These are phyloP conservation scores for Parauchenoglanis punctatus DNA, from an alignment of 2,797 vertebrate species.

Conservation along the genomic window DNA sequence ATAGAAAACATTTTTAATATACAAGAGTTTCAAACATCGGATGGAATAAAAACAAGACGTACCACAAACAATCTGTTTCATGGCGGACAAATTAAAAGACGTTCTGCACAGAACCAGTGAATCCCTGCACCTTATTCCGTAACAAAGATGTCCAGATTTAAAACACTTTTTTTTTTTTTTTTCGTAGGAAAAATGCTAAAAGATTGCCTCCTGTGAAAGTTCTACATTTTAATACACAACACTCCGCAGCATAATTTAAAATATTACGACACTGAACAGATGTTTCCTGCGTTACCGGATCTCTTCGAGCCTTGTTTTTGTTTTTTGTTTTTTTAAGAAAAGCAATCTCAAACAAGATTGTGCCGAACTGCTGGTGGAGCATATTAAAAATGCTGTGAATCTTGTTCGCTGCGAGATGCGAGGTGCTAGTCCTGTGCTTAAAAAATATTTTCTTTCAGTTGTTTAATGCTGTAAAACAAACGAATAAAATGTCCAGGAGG, in stretches of 20 bases:
- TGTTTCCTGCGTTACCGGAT: conserved; percentile 23
- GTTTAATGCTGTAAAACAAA: conserved; percentile 67
- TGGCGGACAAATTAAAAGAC: conserved; percentile 64
- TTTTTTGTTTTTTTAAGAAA: conserved; percentile 41
- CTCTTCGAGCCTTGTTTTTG: conserved; percentile 21
- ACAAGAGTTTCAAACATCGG: conserved; percentile 78
- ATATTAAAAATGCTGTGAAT: conserved; percentile 58
- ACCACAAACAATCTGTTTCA: conserved; percentile 67
- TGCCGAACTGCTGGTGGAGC: conserved; percentile 49
- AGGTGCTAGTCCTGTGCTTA: conserved; percentile 73
- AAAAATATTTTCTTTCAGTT: conserved; percentile 50
- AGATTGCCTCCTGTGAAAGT: conserved; percentile 73
- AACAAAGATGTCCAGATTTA: conserved; percentile 54
- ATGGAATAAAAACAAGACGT: conserved; percentile 75
- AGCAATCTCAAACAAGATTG: conserved; percentile 53
- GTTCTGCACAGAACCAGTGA: conserved; percentile 61
- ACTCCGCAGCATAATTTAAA: conserved; percentile 73
- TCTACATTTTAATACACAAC: conserved; percentile 76
- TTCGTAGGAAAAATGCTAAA: conserved; percentile 72
- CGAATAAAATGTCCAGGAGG: conserved; percentile 60
- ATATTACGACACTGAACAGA: conserved; percentile 50
- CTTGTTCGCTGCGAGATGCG: conserved; percentile 60
- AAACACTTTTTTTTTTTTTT: conserved; percentile 51
- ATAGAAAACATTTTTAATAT: conserved; percentile 84
- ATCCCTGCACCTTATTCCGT: conserved; percentile 56